phyloP scores from a whole-genome alignment of 2,113 vertebrate species.

The Toxostoma redivivum region DNA sequence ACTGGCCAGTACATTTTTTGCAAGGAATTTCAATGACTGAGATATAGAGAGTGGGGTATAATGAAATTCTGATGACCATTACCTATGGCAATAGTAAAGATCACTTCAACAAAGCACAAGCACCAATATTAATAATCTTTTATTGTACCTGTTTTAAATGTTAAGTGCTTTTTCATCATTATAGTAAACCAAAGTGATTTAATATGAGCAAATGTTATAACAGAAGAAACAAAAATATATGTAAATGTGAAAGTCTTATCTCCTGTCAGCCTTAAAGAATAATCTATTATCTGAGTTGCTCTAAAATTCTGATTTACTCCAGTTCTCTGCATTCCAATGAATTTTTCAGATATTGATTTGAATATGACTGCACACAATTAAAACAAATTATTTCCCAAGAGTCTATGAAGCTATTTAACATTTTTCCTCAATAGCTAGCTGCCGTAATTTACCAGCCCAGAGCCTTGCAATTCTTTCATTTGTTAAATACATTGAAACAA shows the following conservation, averaged over 20 bases:
- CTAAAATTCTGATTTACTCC: constrained; percentile 39
- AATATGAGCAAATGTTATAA: not conserved
- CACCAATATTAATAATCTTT: not conserved
- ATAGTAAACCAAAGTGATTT: not conserved
- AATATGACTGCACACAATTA: constrained; percentile 57
- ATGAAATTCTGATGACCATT: not conserved
- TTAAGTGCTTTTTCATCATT: not conserved
- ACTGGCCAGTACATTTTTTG: not conserved
- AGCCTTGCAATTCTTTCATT: not conserved
- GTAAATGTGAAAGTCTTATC: not conserved
- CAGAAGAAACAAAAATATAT: not conserved
- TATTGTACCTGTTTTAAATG: not conserved
- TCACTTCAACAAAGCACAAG: not conserved
- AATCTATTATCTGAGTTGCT: not conserved
- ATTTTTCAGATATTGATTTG: constrained; percentile 47
- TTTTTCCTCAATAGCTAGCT: constrained; percentile 26
- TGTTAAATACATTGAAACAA: constrained; percentile 27
- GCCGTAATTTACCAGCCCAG: not conserved
- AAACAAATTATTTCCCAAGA: constrained; percentile 50
- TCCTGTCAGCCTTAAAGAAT: constrained; percentile 23
- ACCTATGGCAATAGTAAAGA: not conserved
- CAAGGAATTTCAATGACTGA: not conserved
- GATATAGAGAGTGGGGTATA: not conserved
- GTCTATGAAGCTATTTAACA: constrained; percentile 32
- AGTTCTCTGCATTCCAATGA: constrained; percentile 6